phyloP scores from a whole-genome alignment of 2,888 invertebrate species.

The Scaptomyza reducta region DNA sequence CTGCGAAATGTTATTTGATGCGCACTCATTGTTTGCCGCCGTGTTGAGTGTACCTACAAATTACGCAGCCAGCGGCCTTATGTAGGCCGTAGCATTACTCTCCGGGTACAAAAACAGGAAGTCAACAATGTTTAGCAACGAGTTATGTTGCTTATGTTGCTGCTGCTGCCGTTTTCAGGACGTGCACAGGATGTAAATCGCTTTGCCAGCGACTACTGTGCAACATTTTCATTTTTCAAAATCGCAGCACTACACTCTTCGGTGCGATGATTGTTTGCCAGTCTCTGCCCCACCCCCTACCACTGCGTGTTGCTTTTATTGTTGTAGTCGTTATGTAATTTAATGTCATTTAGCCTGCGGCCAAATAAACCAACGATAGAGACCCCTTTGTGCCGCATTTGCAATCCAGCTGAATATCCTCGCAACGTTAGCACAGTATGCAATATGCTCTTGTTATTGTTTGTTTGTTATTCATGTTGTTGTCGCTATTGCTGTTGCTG shows the following conservation, averaged over 20 bases:
- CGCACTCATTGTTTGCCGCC: constrained; percentile 66
- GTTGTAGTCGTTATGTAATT: constrained; percentile 72
- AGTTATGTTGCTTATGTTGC: constrained; percentile 32
- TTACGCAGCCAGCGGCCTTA: constrained; percentile 48
- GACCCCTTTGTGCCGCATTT: constrained; percentile 46
- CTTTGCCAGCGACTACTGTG: constrained; percentile 58
- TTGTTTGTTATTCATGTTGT: constrained; percentile 20
- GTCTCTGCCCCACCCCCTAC: constrained; percentile 7
- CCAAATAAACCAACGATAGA: constrained; percentile 72
- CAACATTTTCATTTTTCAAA: constrained; percentile 61
- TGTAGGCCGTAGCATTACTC: constrained; percentile 41
- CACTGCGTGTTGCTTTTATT: constrained; percentile 40
- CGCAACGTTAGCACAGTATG: constrained; percentile 37
- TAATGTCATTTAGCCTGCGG: constrained; percentile 81
- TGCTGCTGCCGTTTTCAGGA: constrained; percentile 64
- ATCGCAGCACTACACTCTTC: constrained; percentile 46
- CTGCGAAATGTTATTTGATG: constrained; percentile 77
- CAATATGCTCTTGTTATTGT: constrained; percentile 42
- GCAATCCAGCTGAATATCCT: constrained; percentile 29
- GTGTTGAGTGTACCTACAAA: constrained; percentile 71
- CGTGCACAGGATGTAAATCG: constrained; percentile 81
- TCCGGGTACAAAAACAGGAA: constrained; percentile 63
- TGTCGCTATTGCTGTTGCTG: constrained; percentile 12
- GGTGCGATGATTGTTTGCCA: constrained; percentile 43
- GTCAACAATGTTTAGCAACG: constrained; percentile 66